Percentiles rank a stretch among this genome's conserved stretches.
phyloP scores from a whole-genome alignment of 2,797 vertebrate species.

The Sebastes taczanowskii region DNA sequence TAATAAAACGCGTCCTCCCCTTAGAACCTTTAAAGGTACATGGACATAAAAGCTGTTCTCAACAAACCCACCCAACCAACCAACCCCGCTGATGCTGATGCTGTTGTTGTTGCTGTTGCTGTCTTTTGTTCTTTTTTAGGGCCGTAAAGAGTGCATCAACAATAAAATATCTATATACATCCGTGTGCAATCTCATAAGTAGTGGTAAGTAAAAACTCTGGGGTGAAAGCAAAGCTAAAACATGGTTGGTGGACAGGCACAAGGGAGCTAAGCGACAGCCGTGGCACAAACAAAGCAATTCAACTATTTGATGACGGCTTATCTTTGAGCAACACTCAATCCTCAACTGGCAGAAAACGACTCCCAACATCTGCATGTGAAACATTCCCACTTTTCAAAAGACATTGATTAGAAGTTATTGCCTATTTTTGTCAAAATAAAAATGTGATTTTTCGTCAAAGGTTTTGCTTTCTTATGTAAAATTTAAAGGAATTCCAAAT shows the following conservation, averaged over 20 bases:
- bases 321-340: background rate
- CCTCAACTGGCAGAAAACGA: background rate
- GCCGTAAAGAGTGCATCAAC: constrained; percentile 52
- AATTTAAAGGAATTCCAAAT: constrained; percentile 13
- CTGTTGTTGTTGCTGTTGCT: background rate
- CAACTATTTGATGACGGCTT: constrained; percentile 1
- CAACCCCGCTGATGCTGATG: background rate
- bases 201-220: constrained; percentile 17
- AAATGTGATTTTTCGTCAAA: background rate
- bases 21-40: constrained; percentile 44
- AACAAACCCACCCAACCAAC: background rate
- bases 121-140: constrained; percentile 20
- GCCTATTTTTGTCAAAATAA: constrained; percentile 7
- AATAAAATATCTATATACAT: constrained; percentile 64
- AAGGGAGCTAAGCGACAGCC: constrained; percentile 37
- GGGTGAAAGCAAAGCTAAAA: constrained; percentile 40
- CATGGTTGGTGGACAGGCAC: constrained; percentile 51
- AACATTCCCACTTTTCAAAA: constrained; percentile 36
- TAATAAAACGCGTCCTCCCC: constrained; percentile 52
- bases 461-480: background rate
- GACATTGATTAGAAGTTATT: constrained; percentile 12
- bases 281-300: constrained; percentile 45
- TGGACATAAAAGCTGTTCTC: constrained; percentile 35
- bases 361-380: constrained; percentile 49
- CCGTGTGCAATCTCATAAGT: constrained; percentile 47